phyloP scores from a whole-genome alignment of 2,888 invertebrate genomes.

The Ormyrus pomaceus region DNA sequence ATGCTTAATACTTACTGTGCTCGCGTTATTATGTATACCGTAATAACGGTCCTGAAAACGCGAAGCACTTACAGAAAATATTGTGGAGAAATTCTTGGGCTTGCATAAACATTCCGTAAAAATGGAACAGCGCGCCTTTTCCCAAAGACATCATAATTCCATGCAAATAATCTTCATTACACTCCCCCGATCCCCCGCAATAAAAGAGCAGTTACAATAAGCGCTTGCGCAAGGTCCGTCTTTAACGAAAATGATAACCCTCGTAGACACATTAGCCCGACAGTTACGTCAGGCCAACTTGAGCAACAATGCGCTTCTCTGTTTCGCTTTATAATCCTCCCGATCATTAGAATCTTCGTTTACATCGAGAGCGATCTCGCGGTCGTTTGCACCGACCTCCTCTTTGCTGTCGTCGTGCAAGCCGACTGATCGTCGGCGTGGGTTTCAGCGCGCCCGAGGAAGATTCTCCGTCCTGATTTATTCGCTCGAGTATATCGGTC shows the following conservation, averaged over 20 bases:
- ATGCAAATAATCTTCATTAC: slow-evolving; percentile 38
- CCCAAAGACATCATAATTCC: slow-evolving; percentile 22
- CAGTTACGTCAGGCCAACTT: slow-evolving; percentile 15
- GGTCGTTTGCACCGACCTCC: slow-evolving; percentile 6
- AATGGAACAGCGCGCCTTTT: slow-evolving; percentile 9
- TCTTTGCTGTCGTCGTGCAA: slow-evolving; percentile 20
- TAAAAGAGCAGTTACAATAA: slow-evolving; percentile 27
- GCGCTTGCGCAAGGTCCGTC: slow-evolving; percentile 14
- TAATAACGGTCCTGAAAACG: not conserved
- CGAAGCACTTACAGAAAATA: not conserved
- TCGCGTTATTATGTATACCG: not conserved
- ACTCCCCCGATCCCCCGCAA: not conserved
- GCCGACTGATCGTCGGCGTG: not conserved
- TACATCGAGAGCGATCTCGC: not conserved
- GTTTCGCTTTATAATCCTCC: not conserved
- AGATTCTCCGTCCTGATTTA: too few relatives aligned
- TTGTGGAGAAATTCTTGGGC: not conserved
- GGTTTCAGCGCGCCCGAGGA: slow-evolving; percentile 39
- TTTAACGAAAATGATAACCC: slow-evolving; percentile 29
- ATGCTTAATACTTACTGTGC: not conserved
- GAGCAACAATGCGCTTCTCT: slow-evolving; percentile 22
- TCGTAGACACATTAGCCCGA: slow-evolving; percentile 11
- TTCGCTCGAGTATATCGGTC: too few relatives aligned
- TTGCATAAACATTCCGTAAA: slow-evolving; percentile 7
- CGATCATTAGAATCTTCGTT: slow-evolving; percentile 17